phyloP scores from a whole-genome alignment of 1,140 invertebrate species.

The Probaryconus sp. region DNA sequence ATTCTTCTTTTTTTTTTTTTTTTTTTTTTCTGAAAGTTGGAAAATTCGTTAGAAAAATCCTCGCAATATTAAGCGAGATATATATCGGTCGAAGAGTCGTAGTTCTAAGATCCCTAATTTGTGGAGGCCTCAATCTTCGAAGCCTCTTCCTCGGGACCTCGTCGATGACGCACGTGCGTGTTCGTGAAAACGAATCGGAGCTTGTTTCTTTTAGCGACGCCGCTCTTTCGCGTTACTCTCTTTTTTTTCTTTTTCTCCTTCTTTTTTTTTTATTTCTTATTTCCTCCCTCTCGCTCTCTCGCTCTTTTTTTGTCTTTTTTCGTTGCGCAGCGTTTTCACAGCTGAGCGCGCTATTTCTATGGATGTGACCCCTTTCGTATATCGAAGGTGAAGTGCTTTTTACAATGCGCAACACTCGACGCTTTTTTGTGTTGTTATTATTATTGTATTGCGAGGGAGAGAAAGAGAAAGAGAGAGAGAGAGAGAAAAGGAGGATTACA shows the following conservation, averaged over 20 bases:
- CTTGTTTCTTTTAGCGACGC: conserved; percentile 4
- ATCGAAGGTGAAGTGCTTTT: conserved; percentile 50
- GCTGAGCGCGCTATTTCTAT: conserved; percentile 56
- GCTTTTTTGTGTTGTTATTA: conserved; percentile 31
- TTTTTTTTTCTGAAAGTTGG: too few relatives aligned
- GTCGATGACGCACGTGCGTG: conserved; percentile 15
- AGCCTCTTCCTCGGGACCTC: not conserved
- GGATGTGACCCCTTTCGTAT: conserved; percentile 48
- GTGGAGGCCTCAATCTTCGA: conserved; percentile 5
- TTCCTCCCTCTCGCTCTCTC: conserved; percentile 29
- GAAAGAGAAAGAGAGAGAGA: not conserved
- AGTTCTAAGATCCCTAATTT: conserved; percentile 14
- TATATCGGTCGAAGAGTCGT: too few relatives aligned
- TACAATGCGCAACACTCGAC: conserved; percentile 39
- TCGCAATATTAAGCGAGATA: too few relatives aligned
- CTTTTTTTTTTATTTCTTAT: conserved; percentile 19
- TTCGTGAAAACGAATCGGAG: not conserved
- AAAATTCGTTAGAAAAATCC: too few relatives aligned
- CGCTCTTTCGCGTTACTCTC: not conserved
- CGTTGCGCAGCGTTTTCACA: conserved; percentile 47
- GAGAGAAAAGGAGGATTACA: conserved; percentile 17
- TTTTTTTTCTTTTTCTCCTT: not conserved
- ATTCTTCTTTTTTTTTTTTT: too few relatives aligned
- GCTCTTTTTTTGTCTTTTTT: conserved; percentile 37
- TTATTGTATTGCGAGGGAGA: conserved; percentile 6